A percentile compares a stretch with the other conserved stretches of the same genome.
Conservation (phyloP, 2,888 invertebrate genomes). For the Oscheius sp. region DNA sequence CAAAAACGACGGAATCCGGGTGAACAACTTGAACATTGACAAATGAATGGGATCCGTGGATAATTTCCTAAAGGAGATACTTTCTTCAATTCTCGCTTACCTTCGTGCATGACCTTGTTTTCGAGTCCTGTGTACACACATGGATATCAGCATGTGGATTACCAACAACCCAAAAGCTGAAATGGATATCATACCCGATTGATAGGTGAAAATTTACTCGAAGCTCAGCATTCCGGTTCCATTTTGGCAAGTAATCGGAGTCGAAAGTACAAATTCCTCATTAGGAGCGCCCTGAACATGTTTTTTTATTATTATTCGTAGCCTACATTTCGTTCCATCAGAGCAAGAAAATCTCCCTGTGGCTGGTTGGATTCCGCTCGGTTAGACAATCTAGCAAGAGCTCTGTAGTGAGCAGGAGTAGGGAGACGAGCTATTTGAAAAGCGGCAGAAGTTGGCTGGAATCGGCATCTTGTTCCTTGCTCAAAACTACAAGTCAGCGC, state of each 20-base stretch:
- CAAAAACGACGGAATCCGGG: constrained; percentile 59
- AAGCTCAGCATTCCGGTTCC: constrained; percentile 64
- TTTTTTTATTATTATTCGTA: background rate
- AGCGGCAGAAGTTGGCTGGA: constrained; percentile 46
- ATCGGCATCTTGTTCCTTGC: constrained; percentile 48
- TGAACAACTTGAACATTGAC: constrained; percentile 64
- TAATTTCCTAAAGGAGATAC: constrained; percentile 49
- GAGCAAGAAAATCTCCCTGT: constrained; percentile 53
- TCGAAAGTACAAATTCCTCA: constrained; percentile 58
- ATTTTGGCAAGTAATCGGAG: constrained; percentile 63
- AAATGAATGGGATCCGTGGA: constrained; percentile 46
- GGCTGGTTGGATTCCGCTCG: constrained; percentile 45
- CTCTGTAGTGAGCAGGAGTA: constrained; percentile 41
- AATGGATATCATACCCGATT: constrained; percentile 4
- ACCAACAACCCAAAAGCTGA: constrained; percentile 62
- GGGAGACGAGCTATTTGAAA: constrained; percentile 47
- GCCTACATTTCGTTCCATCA: constrained; percentile 53
- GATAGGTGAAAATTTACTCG: constrained; percentile 42
- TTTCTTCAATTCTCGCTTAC: constrained; percentile 17
- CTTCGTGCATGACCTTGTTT: constrained; percentile 61
- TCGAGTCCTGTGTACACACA: constrained; percentile 63
- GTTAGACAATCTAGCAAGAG: constrained; percentile 43
- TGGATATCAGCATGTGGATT: constrained; percentile 49
- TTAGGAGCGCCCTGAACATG: constrained; percentile 34
- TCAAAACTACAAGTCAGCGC: constrained; percentile 46